phyloP scores from a whole-genome alignment of 2,113 vertebrate species.

The Apaloderma vittatum region DNA sequence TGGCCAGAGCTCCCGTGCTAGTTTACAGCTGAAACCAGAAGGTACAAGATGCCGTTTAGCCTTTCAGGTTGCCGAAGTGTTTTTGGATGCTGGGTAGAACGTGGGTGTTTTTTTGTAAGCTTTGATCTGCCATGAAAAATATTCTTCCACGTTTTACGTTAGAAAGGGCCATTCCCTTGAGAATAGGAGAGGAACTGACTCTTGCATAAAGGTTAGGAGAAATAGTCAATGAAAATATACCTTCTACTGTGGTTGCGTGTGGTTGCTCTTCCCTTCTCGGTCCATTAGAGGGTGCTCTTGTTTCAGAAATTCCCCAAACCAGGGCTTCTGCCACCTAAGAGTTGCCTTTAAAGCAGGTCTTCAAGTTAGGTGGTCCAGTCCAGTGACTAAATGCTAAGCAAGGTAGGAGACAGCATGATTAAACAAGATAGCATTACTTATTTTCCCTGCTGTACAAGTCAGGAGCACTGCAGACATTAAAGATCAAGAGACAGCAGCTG shows the following conservation, averaged over 20 bases:
- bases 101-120: background rate
- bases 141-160: background rate
- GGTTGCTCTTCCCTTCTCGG: background rate
- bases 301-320: conserved; percentile 41
- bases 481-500: conserved; percentile 66
- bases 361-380: conserved; percentile 80
- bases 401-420: conserved; percentile 70
- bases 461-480: conserved; percentile 49
- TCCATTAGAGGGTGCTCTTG: conserved; percentile 79
- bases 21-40: background rate
- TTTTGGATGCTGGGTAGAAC: background rate
- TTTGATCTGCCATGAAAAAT: background rate
- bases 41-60: background rate
- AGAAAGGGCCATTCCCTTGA: background rate
- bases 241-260: background rate
- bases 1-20: background rate
- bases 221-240: background rate
- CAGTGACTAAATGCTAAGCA: conserved; percentile 57
- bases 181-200: background rate
- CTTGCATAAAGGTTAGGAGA: background rate
- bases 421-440: conserved; percentile 79
- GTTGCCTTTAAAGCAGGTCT: conserved; percentile 55
- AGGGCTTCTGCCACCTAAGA: conserved; percentile 10
- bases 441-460: conserved; percentile 65
- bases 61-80: background rate